These are phyloP conservation scores for Spongia lamella DNA, from an alignment of 37 sponge, comb jelly and placozoan genomes.

Conservation along the genomic window DNA sequence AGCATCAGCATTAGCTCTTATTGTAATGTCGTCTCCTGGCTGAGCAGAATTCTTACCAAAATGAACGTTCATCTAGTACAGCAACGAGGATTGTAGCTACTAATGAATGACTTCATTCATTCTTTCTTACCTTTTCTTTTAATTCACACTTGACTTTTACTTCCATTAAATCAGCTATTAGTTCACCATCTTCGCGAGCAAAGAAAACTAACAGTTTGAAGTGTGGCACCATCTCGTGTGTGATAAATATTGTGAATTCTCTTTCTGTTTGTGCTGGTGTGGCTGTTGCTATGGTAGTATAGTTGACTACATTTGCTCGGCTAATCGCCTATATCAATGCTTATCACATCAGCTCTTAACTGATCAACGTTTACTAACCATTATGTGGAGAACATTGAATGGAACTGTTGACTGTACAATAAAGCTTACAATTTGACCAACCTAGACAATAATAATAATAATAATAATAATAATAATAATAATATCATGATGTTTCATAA, in stretches of 20 bases:
- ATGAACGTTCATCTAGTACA: slow-evolving; percentile 11
- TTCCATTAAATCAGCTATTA: slow-evolving; percentile 56
- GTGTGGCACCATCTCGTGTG: slow-evolving; percentile 2
- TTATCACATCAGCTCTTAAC: too few relatives aligned
- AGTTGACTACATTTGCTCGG: not conserved
- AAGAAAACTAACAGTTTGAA: slow-evolving; percentile 50
- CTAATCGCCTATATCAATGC: not conserved
- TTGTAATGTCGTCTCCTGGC: slow-evolving; percentile 17
- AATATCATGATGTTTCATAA: not conserved
- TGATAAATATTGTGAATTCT: slow-evolving; percentile 5
- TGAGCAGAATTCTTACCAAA: slow-evolving; percentile 6
- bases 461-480: too few relatives aligned
- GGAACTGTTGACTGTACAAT: slow-evolving; percentile 2
- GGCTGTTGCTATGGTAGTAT: too few relatives aligned
- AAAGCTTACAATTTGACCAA: not conserved
- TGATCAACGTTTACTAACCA: slow-evolving; percentile 16
- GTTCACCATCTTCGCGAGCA: slow-evolving; percentile 63
- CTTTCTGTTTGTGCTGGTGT: too few relatives aligned
- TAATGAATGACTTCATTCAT: not conserved
- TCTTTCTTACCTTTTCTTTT: not conserved
- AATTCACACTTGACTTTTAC: slow-evolving; percentile 7
- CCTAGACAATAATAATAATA: not conserved
- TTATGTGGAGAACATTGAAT: slow-evolving; percentile 10
- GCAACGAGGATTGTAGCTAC: not conserved
- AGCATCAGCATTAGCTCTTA: slow-evolving; percentile 30